Base-by-base conservation (phyloP, 1,140 invertebrate genomes). In the Berghia stephanieae region DNA sequence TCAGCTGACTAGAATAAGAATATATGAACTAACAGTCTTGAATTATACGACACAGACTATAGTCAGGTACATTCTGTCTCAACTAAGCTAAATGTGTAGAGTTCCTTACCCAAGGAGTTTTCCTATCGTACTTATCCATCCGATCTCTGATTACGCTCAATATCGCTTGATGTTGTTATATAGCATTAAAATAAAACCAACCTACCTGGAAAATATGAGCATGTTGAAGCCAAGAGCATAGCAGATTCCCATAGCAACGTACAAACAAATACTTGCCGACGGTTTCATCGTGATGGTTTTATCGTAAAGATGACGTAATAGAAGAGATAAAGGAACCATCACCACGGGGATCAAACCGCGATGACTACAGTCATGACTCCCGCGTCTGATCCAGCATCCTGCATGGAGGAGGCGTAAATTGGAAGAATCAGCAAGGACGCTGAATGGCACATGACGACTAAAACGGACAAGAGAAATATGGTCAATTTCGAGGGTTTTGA, bases 281-380 rank as follows among this genome's bases (percentile, higher is more conserved):
- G 74, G 74, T 31, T 44, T 76, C 60, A 76, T 31, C 13, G 74
- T 76, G 40, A 76, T 76, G 6, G 57, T 68, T 24, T 67, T 67
- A 40, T 76, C 63, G 24, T 36, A 76, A 5, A 27, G 13, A n/a
- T 76, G 74, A 24, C 55, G 52, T 27, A 76, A 34, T 13, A 68
- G n/a, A 10, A 76, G 18, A 16, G 63, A 49, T 34, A 76, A 16
- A n/a, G 52, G 3, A 10, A 76, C 34, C 63, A 76, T 8, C 2
- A 44, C 42, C 6, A 52, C 31, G 8, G 74, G 74, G 27, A 76
- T 5, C 60, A 68, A 60, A 2, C 40, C n/a, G 43, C 74, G 27
- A 76, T n/a, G 5, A 63, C 44, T 43, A 76, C 34, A 27, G 52
- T 6, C 3, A 68, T 63, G 2, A 76, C 63, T 2, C 31, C 42